Conservation (phyloP, 2,888 invertebrate species). For the Dynastes tityus region DNA sequence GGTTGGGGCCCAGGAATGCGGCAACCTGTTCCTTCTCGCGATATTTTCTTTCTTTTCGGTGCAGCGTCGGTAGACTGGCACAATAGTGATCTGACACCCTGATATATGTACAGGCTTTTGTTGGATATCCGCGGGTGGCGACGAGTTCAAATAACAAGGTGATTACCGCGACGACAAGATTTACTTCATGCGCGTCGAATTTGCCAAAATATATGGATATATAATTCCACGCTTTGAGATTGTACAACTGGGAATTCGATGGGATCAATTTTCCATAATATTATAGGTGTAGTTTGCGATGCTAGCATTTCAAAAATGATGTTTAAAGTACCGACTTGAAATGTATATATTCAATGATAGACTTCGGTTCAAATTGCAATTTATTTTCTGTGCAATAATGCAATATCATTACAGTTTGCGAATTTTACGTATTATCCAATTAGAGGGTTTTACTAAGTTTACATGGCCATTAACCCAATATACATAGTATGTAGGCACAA, state of each 20-base stretch:
- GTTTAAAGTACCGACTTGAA: too few species aligned
- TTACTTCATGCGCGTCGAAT: constrained; percentile 1
- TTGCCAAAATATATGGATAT: not conserved
- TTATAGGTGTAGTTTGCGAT: not conserved
- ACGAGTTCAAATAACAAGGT: constrained; percentile 16
- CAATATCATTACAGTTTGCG: too few species aligned
- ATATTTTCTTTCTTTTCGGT: constrained; percentile 24
- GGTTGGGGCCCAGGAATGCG: constrained; percentile 49
- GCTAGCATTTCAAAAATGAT: not conserved
- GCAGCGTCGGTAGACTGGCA: not conserved
- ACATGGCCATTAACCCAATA: too few species aligned
- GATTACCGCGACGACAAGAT: constrained; percentile 23
- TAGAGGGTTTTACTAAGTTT: too few species aligned
- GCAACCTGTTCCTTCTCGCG: constrained; percentile 49
- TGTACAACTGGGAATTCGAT: not conserved
- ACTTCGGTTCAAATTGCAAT: too few species aligned
- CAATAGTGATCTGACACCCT: constrained; percentile 38
- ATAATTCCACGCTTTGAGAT: not conserved
- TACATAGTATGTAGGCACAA: too few species aligned
- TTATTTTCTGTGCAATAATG: too few species aligned
- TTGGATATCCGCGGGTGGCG: constrained; percentile 25
- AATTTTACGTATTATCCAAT: too few species aligned
- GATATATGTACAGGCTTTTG: constrained; percentile 33
- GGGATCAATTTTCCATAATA: not conserved
- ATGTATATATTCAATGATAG: too few species aligned